Percentiles rank a stretch among this genome's conserved stretches.
Evolutionary conservation across 2,797 vertebrate genomes (phyloP).

Genomic region (Mus minutoides): DNA sequence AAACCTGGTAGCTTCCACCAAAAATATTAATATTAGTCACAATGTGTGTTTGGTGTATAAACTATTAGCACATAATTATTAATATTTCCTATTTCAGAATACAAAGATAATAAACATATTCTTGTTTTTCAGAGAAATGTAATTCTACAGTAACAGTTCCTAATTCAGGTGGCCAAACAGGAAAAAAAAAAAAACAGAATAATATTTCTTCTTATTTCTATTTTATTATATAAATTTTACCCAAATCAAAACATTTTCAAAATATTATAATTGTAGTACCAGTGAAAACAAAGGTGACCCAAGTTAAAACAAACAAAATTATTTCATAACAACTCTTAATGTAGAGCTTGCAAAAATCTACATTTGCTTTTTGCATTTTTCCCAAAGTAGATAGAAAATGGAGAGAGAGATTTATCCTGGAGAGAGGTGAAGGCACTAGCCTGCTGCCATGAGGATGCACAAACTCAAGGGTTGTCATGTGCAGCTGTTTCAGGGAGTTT

Average conservation of each 20-base stretch:
- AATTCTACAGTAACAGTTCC: neutral
- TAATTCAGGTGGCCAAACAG: neutral
- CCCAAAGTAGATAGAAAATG: neutral
- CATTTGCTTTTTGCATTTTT: neutral
- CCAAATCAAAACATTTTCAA: neutral
- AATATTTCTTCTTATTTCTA: neutral
- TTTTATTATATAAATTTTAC: neutral
- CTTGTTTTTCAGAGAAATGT: neutral
- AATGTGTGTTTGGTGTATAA: neutral
- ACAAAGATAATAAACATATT: too few relatives aligned
- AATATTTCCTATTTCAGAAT: neutral
- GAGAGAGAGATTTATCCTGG: accelerated
- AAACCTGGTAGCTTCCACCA: neutral
- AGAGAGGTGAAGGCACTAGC: neutral
- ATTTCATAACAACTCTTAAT: neutral
- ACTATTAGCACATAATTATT: neutral
- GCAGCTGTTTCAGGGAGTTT: neutral
- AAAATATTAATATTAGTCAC: neutral
- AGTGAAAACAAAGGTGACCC: neutral
- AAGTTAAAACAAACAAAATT: neutral
- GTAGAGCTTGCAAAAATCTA: neutral
- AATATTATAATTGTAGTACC: neutral
- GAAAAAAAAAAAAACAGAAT: neutral
- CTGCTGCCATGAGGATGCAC: neutral
- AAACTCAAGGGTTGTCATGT: neutral